Evolutionary conservation across 2,888 invertebrate species (phyloP), one percentile per base, ranked within the genome.

Genomic region (Philaethria dido): DNA sequence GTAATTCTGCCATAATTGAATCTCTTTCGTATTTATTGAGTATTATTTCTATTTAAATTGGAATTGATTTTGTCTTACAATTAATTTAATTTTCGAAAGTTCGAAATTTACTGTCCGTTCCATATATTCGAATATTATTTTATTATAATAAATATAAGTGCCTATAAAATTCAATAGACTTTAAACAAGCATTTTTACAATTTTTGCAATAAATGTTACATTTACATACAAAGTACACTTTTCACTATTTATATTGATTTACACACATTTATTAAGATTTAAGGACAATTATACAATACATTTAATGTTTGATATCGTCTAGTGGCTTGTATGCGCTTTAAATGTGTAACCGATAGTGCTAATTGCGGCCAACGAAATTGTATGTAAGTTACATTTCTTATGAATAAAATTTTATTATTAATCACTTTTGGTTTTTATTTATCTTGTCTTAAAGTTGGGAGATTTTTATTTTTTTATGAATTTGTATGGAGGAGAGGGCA

Each of bases 351-450:
- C 64, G 62, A 66, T 44, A 63, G 74, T 75, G 69, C 69, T 73
- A 67, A 44, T 68, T 62, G 74, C 55, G 67, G 73, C 75, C 70
- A 75, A 72, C 33, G 22, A 68, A 44, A 60, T 45, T 64, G 61
- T 66, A 63, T 71, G 59, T 66, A 57, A 66, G 67, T 57, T 61
- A 47, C 65, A 68, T 71, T 69, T 68, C 62, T 68, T 70, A 71
- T 68, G 66, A 75, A 70, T 74, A 73, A 73, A n/a, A 74, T 72
- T 66, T 72, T 72, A 69, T 71, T 70, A 66, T 71, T 47, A 48
- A 48, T 44, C 29, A 42, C 3, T 29, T 39, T 62, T 64, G 44
- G 33, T 55, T 69, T 68, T 62, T 65, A 69, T 69, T 11, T 48
- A 11, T 14, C 16, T 45, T 33, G n/a, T 4, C 3, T 2, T 39